Base-by-base conservation (phyloP, 2,113 vertebrate genomes). In the Colistium nudipinnis region DNA sequence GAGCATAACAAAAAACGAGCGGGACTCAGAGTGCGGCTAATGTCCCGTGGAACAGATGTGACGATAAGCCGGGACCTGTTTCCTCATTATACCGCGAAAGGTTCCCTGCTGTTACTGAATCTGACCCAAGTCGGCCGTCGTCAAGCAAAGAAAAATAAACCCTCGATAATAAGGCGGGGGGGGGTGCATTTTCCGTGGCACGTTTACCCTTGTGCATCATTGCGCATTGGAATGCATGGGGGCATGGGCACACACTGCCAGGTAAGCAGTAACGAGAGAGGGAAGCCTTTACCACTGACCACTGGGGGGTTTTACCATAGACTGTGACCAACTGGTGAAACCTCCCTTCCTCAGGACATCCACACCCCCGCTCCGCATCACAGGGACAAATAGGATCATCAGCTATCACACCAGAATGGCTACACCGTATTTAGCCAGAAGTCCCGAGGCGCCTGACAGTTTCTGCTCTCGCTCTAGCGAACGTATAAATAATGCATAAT, bases 61-160 rank as follows among this genome's bases (percentile, higher is more conserved):
- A 43, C 17, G 20, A 77, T 55, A 53, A 79, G 59, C 55, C 51
- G 24, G 7, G 11, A 70, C 39, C 70, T 10, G 52, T 44, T 59
- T 76, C 36, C 78, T 83, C 71, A 81, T 88, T 86, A 82, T 43
- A 60, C 39, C 25, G 17, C 75, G 43, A 76, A 22, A 70, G 54
- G 60, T 59, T 80, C 51, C 45, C 60, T 80, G 71, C 62, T 78
- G 52, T 43, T n/a, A 24, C 13, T 70, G 41, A 68, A 24, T 64
- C 47, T 54, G 64, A 72, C 57, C 75, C 31, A 56, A 80, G 70
- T 68, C 78, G 54, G n/a, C 45, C 38, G 30, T 27, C 76, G 70
- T 78, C 64, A 76, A 70, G 55, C 30, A 69, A 60, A 52, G 47
- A 82, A 71, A 78, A 60, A 83, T 65, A 74, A 74, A 73, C 43